Evolutionary conservation across 2,113 vertebrate genomes (phyloP).

Genomic region (Panurus biarmicus): DNA sequence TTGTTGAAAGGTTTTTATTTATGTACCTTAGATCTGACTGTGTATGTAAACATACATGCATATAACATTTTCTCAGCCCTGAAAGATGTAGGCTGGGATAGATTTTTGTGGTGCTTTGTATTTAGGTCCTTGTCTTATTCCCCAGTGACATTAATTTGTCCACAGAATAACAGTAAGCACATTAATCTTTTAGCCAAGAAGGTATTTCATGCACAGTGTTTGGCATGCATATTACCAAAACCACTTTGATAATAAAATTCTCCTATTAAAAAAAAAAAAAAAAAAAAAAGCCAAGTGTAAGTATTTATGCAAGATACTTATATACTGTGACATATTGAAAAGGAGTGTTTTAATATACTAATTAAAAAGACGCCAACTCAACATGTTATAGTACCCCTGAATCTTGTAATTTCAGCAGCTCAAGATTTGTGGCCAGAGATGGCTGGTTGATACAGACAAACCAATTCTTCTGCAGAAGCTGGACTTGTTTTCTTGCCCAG

Average conservation of each 20-base stretch:
- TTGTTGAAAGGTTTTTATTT: slow-evolving; percentile 19
- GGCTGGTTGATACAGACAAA: background rate
- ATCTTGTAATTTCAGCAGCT: background rate
- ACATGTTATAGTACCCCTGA: background rate
- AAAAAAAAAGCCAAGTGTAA: background rate
- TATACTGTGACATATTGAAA: background rate
- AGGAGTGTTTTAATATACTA: background rate
- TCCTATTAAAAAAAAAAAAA: background rate
- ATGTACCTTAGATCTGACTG: background rate
- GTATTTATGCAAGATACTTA: background rate
- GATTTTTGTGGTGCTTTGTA: background rate
- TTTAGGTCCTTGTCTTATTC: background rate
- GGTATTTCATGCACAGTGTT: background rate
- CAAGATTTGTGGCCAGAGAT: background rate
- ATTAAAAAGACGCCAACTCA: background rate
- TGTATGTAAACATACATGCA: background rate
- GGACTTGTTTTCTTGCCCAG: background rate
- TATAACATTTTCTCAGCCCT: background rate
- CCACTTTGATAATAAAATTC: background rate
- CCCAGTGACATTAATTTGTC: background rate
- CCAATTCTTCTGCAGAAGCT: background rate
- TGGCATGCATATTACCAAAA: background rate
- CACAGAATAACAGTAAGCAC: background rate
- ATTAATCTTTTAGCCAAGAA: background rate
- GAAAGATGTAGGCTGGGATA: background rate